phyloP scores from a whole-genome alignment of 2,113 vertebrate species.

The Neofelis nebulosa region DNA sequence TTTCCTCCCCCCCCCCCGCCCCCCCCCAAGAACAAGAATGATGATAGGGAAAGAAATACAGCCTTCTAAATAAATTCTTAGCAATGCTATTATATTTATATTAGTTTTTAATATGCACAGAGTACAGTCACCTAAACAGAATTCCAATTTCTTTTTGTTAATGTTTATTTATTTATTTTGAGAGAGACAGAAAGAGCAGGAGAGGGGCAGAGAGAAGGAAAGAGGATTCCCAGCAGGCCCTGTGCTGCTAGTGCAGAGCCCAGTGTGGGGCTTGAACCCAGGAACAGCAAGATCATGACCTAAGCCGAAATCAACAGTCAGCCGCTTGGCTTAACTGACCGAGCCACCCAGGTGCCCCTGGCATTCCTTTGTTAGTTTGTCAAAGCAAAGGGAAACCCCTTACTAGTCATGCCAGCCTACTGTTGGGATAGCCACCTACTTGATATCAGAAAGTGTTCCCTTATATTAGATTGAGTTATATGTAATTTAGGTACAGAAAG shows the following conservation, averaged over 20 bases:
- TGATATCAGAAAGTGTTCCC: background rate
- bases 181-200: too few relatives aligned
- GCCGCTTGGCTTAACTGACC: too few relatives aligned
- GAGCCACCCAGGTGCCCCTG: too few relatives aligned
- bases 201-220: too few relatives aligned
- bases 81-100: constrained; percentile 21
- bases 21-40: background rate
- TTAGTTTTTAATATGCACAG: background rate
- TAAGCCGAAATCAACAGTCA: too few relatives aligned
- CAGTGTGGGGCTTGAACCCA: too few relatives aligned
- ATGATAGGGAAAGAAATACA: background rate
- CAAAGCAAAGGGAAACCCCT: background rate
- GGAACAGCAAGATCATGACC: too few relatives aligned
- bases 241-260: too few relatives aligned
- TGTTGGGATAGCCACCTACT: background rate
- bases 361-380: constrained; percentile 39
- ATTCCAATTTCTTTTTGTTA: background rate
- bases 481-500: background rate
- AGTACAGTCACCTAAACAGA: constrained; percentile 37
- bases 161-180: too few relatives aligned
- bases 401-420: background rate
- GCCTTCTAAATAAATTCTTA: background rate
- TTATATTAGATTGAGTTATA: constrained; percentile 24
- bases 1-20: background rate
- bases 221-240: too few relatives aligned